phyloP scores from a whole-genome alignment of 2,797 vertebrate species.

The Alfaro cultratus region DNA sequence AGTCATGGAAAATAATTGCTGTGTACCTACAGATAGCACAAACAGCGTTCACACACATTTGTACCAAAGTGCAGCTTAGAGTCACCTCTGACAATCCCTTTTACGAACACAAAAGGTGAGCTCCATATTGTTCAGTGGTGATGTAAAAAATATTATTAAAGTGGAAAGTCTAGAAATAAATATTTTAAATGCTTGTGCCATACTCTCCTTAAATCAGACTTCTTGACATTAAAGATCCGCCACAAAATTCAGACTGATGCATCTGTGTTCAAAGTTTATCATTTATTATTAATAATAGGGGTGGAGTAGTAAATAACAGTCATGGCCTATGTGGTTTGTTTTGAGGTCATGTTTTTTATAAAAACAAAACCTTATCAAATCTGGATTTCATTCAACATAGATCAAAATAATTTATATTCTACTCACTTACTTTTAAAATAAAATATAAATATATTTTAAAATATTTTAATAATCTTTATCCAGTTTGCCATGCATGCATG shows the following conservation, averaged over 20 bases:
- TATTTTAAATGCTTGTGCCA: neutral
- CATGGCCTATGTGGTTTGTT: neutral
- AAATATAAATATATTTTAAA: neutral
- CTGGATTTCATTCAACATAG: no score
- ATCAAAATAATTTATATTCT: neutral
- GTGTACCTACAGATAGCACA: no score
- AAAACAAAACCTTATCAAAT: no score
- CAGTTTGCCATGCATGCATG: neutral
- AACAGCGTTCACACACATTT: no score
- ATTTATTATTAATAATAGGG: neutral
- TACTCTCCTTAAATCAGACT: no score
- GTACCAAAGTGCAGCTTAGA: neutral
- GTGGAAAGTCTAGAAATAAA: neutral
- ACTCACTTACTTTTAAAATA: neutral
- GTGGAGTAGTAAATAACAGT: neutral
- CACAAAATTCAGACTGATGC: neutral
- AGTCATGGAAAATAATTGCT: no score
- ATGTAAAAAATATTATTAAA: neutral
- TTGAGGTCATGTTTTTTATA: neutral
- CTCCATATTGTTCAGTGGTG: neutral
- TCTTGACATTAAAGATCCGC: neutral
- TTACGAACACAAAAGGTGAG: neutral
- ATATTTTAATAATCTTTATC: neutral
- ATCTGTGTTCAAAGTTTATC: neutral
- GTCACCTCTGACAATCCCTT: no score